A percentile compares a stretch with the other conserved stretches of the same genome.
Conservation (phyloP, 2,113 vertebrate species). For the Neogobius melanostomus region DNA sequence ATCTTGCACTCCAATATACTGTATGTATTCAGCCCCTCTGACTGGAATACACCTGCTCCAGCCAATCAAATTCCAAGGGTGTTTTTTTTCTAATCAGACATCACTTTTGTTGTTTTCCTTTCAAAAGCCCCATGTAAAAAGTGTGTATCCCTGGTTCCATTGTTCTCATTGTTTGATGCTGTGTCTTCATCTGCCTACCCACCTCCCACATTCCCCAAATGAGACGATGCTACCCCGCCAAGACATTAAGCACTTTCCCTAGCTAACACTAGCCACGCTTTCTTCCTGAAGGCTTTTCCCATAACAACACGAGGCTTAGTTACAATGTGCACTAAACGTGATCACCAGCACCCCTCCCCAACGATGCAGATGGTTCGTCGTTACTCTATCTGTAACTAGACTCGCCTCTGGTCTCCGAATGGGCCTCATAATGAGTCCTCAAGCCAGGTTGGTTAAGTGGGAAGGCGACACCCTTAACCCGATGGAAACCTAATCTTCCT, state of each 20-base stretch:
- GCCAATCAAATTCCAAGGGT: too few relatives aligned
- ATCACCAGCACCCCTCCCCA: slow-evolving; percentile 37
- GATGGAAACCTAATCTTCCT: slow-evolving; percentile 60
- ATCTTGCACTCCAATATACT: too few relatives aligned
- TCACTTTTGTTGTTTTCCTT: neutral
- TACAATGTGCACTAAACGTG: slow-evolving; percentile 46
- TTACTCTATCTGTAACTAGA: slow-evolving; percentile 72
- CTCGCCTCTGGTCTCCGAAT: slow-evolving; percentile 53
- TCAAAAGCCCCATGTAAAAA: neutral
- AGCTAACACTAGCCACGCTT: slow-evolving; percentile 20
- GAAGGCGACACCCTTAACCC: slow-evolving; percentile 54
- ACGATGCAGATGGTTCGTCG: slow-evolving; percentile 69
- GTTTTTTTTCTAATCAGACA: too few relatives aligned
- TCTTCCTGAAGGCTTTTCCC: slow-evolving; percentile 49
- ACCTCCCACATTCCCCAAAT: neutral
- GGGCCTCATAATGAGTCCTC: slow-evolving; percentile 63
- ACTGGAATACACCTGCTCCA: too few relatives aligned
- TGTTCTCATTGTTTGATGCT: neutral
- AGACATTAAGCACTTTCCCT: slow-evolving; percentile 4
- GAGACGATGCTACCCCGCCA: slow-evolving; percentile 7
- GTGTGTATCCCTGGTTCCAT: neutral
- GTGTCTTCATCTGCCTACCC: neutral
- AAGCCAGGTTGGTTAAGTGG: slow-evolving; percentile 66
- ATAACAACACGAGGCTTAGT: slow-evolving; percentile 48
- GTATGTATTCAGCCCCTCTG: too few relatives aligned